Percentiles rank a stretch among this genome's conserved stretches.
Evolutionary conservation across 2,888 invertebrate genomes (phyloP).

Genomic region (Mythimna ferrago): DNA sequence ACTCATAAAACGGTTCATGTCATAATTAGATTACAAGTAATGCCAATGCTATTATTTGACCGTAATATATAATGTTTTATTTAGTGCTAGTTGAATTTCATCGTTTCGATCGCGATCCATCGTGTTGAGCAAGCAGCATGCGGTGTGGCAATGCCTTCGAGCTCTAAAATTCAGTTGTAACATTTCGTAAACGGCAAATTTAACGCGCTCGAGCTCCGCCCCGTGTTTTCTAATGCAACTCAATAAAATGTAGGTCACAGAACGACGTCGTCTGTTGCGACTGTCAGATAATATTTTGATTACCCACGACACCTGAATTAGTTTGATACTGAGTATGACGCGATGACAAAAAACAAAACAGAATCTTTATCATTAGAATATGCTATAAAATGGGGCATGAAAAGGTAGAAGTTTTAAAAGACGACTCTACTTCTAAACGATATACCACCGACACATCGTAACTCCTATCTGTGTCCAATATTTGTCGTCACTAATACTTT

Average conservation of each 20-base stretch:
- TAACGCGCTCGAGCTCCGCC: conserved; percentile 86
- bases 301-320: conserved; percentile 60
- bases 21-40: conserved; percentile 15
- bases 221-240: conserved; percentile 88
- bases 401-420: neutral
- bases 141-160: conserved; percentile 83
- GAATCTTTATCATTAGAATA: conserved; percentile 3
- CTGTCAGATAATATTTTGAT: conserved; percentile 65
- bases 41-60: conserved; percentile 27
- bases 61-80: conserved; percentile 32
- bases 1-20: neutral
- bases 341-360: conserved; percentile 16
- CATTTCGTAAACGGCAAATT: conserved; percentile 90
- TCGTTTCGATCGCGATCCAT: conserved; percentile 80
- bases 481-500: conserved; percentile 45
- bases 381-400: neutral
- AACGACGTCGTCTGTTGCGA: conserved; percentile 74
- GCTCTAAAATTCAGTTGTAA: conserved; percentile 88
- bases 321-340: conserved; percentile 38
- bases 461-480: conserved; percentile 37
- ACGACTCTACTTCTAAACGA: conserved; percentile 4
- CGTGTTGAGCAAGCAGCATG: conserved; percentile 83
- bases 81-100: conserved; percentile 75
- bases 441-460: conserved; percentile 55
- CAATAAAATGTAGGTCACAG: conserved; percentile 86